A percentile compares a stretch with the other conserved stretches of the same genome.
These are phyloP conservation scores for Varecia variegata DNA, from an alignment of 2,797 vertebrate genomes.

Conservation along the genomic window DNA sequence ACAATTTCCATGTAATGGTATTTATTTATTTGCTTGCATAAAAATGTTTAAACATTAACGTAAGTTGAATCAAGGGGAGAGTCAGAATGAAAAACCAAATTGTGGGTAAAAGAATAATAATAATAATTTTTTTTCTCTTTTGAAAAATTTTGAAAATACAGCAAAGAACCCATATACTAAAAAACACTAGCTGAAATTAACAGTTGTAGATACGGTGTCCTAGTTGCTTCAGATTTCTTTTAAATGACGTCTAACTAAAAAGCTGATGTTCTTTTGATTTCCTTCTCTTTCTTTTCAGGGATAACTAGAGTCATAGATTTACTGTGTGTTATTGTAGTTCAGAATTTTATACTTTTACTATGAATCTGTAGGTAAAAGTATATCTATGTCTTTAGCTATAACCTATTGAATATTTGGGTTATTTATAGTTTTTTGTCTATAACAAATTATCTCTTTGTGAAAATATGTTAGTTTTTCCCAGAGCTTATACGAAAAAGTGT, in stretches of 20 bases:
- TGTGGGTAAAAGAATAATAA: background rate
- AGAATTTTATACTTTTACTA: background rate
- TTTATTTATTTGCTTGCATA: background rate
- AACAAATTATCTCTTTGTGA: background rate
- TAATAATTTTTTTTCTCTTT: background rate
- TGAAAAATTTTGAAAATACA: background rate
- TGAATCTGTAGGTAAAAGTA: background rate
- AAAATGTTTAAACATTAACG: background rate
- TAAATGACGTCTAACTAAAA: background rate
- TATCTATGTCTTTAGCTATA: background rate
- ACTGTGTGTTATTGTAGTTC: background rate
- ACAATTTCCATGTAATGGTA: background rate
- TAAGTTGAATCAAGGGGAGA: background rate
- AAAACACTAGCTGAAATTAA: background rate
- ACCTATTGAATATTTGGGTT: background rate
- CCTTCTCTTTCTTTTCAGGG: background rate
- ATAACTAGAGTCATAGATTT: background rate
- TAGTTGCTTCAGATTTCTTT: conserved; percentile 42
- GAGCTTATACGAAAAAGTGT: background rate
- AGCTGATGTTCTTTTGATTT: background rate
- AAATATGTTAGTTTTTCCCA: background rate
- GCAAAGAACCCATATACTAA: background rate
- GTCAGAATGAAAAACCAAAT: background rate
- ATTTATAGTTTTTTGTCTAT: background rate
- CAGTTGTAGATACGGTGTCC: background rate